These are phyloP conservation scores for Gymnoscopelus microlampas DNA, from an alignment of 2,797 vertebrate species.

Conservation along the genomic window DNA sequence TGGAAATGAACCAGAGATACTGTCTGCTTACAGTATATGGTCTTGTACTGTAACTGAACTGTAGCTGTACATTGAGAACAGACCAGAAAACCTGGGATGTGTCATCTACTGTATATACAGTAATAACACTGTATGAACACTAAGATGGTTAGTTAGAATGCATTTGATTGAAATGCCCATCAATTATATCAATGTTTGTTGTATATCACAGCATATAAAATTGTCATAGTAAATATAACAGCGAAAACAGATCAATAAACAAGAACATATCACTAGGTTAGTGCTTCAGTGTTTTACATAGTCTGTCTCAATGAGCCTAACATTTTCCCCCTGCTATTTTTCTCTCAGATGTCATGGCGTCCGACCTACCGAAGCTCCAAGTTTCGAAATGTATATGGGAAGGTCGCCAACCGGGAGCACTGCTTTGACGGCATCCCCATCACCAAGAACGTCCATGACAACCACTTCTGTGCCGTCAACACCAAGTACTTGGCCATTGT, in stretches of 20 bases:
- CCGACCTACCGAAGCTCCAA: slow-evolving; percentile 99
- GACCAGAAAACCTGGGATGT: not conserved
- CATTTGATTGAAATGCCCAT: not conserved
- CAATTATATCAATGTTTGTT: not conserved
- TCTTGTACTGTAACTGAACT: no score
- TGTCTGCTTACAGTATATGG: no score
- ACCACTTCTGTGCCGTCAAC: slow-evolving; percentile 98
- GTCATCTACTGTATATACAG: no score
- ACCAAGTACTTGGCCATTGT: slow-evolving; percentile 93
- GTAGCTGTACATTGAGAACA: not conserved
- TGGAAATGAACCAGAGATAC: no score
- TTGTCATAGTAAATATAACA: no score
- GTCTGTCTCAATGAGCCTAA: not conserved
- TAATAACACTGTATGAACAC: no score
- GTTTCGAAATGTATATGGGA: slow-evolving; percentile 98
- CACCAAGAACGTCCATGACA: slow-evolving; percentile 99
- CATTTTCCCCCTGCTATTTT: not conserved
- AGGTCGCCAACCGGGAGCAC: slow-evolving; percentile 93
- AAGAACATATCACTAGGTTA: not conserved
- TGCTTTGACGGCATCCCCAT: slow-evolving; percentile 97
- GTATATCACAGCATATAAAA: not conserved
- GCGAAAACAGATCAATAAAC: not conserved
- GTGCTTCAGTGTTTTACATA: no score
- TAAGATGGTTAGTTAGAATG: not conserved
- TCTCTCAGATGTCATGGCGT: slow-evolving; percentile 97